Base-by-base conservation (phyloP, 2,797 vertebrate genomes). In the Pogoniulus pusillus region DNA sequence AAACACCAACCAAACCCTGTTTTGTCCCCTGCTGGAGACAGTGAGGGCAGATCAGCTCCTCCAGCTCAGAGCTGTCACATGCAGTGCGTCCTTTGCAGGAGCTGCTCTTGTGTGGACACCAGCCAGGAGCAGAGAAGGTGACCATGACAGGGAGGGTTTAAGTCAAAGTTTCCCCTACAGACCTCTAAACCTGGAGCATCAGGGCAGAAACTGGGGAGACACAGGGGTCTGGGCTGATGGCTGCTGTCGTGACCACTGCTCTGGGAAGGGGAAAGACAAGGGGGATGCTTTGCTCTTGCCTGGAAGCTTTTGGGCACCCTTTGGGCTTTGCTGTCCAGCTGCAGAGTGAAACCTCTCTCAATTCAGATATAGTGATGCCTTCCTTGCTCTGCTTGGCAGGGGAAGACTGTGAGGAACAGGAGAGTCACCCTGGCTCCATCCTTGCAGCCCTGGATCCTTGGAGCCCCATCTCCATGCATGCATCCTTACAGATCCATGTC, bases 241-340 rank as follows among this genome's bases (percentile, higher is more conserved):
- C 17, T 26, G 47, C 62, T 41, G n/a, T 10, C 1, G 0, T 0
- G 1, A 23, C 24, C 35, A 35, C 22, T 0, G 1, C 22, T 10
- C 32, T 1, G 0, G 65, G 65, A 23, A 53, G 32, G 12, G 19
- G 20, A 9, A 26, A 54, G 26, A 5, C 4, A 6, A 17, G 54
- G 37, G 23, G 13, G 8, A 1, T 13, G 35, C 5, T 41, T 45
- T 47, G 37, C 8, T 47, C 11, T 53, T 54, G 23, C 10, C 13
- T 1, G 0, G 20, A 10, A 24, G 16, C 9, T 64, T 34, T 35
- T 29, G 32, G 68, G 47, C 62, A 55, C 39, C 3, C 2, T 53
- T 22, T 22, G 26, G 41, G 47, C 47, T 83, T 57, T 62, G 54
- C 11, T 69, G 19, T 69, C 16, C 51, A 39, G 51, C 71, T 1